A percentile compares a stretch with the other conserved stretches of the same genome.
Conservation (phyloP, 2,888 invertebrate genomes). For the Stomorhina lunata region DNA sequence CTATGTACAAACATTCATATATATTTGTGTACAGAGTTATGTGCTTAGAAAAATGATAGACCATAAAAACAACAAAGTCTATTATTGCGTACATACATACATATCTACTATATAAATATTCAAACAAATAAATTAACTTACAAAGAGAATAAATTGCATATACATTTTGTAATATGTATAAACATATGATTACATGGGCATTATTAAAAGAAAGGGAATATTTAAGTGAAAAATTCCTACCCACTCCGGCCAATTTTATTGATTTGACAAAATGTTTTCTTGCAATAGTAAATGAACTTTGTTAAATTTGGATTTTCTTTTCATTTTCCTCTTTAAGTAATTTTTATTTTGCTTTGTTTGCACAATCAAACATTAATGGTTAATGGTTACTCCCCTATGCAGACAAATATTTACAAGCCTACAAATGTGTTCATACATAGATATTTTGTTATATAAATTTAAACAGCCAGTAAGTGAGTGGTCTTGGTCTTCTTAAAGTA, state of each 20-base stretch:
- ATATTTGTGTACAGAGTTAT: background rate
- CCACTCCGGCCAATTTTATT: background rate
- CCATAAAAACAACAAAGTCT: background rate
- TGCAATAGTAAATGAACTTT: background rate
- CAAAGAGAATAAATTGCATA: background rate
- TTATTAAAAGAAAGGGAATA: conserved; percentile 3
- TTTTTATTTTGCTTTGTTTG: conserved; percentile 43
- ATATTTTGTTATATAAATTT: background rate
- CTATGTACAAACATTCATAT: background rate
- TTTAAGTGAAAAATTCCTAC: background rate
- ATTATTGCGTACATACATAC: conserved; percentile 4
- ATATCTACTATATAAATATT: too few species aligned
- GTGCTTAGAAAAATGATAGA: background rate
- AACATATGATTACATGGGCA: background rate
- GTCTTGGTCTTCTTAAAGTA: background rate
- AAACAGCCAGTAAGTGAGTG: background rate
- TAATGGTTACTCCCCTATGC: conserved; percentile 13
- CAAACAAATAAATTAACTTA: conserved; percentile 37
- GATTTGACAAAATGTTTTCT: conserved; percentile 9
- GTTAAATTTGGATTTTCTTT: background rate
- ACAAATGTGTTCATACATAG: background rate
- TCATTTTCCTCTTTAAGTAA: background rate
- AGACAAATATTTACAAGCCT: background rate
- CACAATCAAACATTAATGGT: conserved; percentile 39
- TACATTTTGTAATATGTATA: background rate